phyloP scores from a whole-genome alignment of 2,797 vertebrate species.

The Pangasius larnaudii region DNA sequence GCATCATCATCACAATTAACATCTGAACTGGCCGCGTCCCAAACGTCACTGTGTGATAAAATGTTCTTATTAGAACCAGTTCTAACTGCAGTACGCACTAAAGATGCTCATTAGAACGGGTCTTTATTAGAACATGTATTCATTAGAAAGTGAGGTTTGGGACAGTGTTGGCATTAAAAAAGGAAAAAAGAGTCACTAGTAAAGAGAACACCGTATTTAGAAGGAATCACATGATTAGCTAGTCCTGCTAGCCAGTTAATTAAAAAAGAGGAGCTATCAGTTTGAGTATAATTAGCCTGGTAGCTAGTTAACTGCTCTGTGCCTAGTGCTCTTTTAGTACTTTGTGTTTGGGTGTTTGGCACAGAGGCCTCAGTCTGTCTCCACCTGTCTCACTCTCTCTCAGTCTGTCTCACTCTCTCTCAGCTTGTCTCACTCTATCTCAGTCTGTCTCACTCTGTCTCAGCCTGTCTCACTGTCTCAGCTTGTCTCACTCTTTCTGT shows the following conservation, averaged over 20 bases:
- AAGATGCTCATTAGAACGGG: neutral
- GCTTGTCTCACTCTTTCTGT: neutral
- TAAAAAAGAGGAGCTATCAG: neutral
- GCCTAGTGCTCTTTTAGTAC: neutral
- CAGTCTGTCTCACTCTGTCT: neutral
- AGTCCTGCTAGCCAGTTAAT: slow-evolving; percentile 22
- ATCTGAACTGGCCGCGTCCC: neutral
- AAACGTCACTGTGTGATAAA: neutral
- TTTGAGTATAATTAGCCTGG: neutral
- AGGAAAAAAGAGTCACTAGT: neutral
- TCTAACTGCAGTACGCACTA: neutral
- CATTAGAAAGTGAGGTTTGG: neutral
- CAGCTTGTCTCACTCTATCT: neutral
- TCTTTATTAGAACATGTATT: neutral
- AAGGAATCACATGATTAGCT: neutral
- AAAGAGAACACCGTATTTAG: neutral
- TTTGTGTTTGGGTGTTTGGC: neutral
- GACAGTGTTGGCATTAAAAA: neutral
- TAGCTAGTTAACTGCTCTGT: neutral
- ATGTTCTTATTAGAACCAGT: neutral
- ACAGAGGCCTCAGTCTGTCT: too few relatives aligned
- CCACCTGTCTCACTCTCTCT: neutral
- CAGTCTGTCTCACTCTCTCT: neutral
- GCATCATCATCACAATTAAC: neutral
- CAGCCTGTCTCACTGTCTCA: neutral